A percentile compares a stretch with the other conserved stretches of the same genome.
Conservation (phyloP, 1,140 invertebrate genomes). For the Papilio polyxenes region DNA sequence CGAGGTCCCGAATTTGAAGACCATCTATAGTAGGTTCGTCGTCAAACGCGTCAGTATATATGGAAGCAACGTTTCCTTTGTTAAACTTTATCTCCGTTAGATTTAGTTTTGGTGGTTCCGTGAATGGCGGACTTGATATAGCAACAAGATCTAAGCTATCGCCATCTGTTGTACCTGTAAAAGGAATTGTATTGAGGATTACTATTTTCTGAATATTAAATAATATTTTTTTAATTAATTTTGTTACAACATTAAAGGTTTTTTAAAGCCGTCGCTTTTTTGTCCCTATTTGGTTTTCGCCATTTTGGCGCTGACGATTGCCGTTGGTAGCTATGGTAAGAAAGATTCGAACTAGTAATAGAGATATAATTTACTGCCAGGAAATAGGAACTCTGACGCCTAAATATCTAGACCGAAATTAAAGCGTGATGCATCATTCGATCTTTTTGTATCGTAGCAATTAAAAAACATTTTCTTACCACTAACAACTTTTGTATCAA, state of each 20-base stretch:
- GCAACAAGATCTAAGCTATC: slow-evolving; percentile 61
- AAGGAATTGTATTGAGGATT: slow-evolving; percentile 14
- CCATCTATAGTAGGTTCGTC: slow-evolving; percentile 67
- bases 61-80: slow-evolving; percentile 71
- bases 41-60: slow-evolving; percentile 70
- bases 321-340: no score
- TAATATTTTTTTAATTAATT: slow-evolving; percentile 47
- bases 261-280: no score
- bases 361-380: no score
- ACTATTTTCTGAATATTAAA: neutral
- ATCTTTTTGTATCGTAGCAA: neutral
- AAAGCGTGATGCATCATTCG: no score
- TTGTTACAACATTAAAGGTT: no score
- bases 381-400: no score
- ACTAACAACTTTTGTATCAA: slow-evolving; percentile 74
- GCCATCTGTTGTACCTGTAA: slow-evolving; percentile 57
- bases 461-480: slow-evolving; percentile 56
- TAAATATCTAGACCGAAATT: no score
- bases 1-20: slow-evolving; percentile 63
- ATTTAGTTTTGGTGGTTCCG: slow-evolving; percentile 52
- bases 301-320: no score
- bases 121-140: slow-evolving; percentile 74
- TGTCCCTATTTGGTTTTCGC: no score
- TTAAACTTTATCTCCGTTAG: slow-evolving; percentile 53
- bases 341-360: no score